Percentiles rank a stretch among this genome's conserved stretches.
phyloP scores from a whole-genome alignment of 2,888 invertebrate species.

The Amphiduros pacificus region DNA sequence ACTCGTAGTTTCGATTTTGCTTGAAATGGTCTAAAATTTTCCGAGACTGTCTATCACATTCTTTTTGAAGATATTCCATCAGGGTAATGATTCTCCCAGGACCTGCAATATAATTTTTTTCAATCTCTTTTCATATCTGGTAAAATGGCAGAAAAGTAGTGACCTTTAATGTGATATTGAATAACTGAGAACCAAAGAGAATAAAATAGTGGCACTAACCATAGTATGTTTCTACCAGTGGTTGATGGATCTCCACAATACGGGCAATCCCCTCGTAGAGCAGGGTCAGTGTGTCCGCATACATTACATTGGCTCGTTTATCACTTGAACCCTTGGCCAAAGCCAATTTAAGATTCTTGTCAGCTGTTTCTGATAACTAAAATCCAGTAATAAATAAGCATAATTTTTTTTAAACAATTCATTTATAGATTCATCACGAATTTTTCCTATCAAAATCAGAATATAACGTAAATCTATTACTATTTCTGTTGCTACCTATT shows the following conservation, averaged over 20 bases:
- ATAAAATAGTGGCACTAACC: too few relatives aligned
- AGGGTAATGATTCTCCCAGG: conserved; percentile 75
- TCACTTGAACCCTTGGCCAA: conserved; percentile 65
- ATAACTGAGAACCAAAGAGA: too few relatives aligned
- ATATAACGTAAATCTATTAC: too few relatives aligned
- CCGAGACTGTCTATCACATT: conserved; percentile 71
- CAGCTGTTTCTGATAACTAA: conserved; percentile 68
- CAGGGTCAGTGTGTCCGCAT: conserved; percentile 81
- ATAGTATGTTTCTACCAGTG: conserved; percentile 85
- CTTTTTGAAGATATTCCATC: conserved; percentile 67
- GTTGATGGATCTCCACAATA: conserved; percentile 83
- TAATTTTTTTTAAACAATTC: too few relatives aligned
- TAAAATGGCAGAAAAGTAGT: too few relatives aligned
- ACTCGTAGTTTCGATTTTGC: conserved; percentile 68
- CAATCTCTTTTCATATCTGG: too few relatives aligned
- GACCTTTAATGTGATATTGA: too few relatives aligned
- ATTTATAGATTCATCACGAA: too few relatives aligned
- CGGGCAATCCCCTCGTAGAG: conserved; percentile 84
- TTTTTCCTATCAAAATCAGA: too few relatives aligned
- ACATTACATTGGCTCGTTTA: conserved; percentile 75
- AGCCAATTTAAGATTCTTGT: conserved; percentile 71
- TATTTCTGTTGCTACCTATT: too few relatives aligned
- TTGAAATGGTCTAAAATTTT: conserved; percentile 73
- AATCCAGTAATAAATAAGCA: too few relatives aligned
- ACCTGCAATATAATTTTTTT: too few relatives aligned